These are phyloP conservation scores for Noctua comes DNA, from an alignment of 2,888 invertebrate species.

Conservation along the genomic window DNA sequence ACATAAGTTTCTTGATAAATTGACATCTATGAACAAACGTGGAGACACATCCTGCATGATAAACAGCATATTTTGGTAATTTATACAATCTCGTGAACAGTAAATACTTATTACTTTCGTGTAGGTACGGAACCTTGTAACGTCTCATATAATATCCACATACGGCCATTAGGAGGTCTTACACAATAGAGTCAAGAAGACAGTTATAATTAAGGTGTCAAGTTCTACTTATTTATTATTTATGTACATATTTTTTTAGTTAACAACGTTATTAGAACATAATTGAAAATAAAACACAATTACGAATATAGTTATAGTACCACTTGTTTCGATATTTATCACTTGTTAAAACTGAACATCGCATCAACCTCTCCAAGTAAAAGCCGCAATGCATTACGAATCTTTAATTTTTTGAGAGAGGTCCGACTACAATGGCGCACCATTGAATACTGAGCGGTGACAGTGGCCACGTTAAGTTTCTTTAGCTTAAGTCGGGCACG, in stretches of 20 bases:
- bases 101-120: slow-evolving; percentile 33
- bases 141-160: slow-evolving; percentile 32
- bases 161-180: slow-evolving; percentile 13
- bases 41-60: slow-evolving; percentile 7
- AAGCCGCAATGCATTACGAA: too few relatives aligned
- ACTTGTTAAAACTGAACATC: too few relatives aligned
- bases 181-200: slow-evolving; percentile 5
- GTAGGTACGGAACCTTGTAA: slow-evolving; percentile 30
- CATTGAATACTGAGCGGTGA: too few relatives aligned
- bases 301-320: too few relatives aligned
- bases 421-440: too few relatives aligned
- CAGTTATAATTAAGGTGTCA: slow-evolving; percentile 16
- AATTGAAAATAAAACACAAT: not conserved
- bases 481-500: too few relatives aligned
- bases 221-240: not conserved
- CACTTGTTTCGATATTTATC: too few relatives aligned
- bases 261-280: not conserved
- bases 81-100: slow-evolving; percentile 43
- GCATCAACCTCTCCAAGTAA: too few relatives aligned
- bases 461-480: too few relatives aligned
- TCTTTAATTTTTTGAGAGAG: too few relatives aligned
- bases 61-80: slow-evolving; percentile 22
- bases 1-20: slow-evolving; percentile 10
- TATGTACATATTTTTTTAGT: not conserved
- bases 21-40: slow-evolving; percentile 12